Conservation (phyloP, 2,797 vertebrate genomes). For the Labeo calbasu region DNA sequence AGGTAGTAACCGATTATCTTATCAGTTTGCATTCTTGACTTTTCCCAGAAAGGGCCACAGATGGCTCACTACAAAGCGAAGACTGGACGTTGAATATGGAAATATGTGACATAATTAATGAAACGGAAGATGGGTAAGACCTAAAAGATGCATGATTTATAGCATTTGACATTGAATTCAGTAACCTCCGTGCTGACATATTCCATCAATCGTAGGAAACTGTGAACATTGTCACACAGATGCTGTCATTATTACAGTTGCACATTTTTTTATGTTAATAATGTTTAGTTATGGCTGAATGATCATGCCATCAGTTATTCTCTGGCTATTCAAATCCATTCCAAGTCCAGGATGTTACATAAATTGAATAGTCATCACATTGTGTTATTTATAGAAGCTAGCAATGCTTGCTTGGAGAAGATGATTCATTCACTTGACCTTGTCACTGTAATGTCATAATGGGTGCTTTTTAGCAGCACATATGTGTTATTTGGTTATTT, state of each 20-base stretch:
- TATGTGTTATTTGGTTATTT: slow-evolving; percentile 33
- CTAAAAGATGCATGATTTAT: background rate
- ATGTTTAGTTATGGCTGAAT: background rate
- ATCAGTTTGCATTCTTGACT: slow-evolving; percentile 14
- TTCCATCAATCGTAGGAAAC: background rate
- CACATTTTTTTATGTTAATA: background rate
- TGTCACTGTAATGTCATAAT: background rate
- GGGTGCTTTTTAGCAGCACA: background rate
- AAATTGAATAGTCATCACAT: background rate
- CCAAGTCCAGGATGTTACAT: background rate
- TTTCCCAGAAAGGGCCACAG: slow-evolving; percentile 91
- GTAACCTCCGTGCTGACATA: background rate
- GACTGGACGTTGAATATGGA: slow-evolving; percentile 99
- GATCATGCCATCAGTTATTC: background rate
- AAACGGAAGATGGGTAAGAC: slow-evolving; percentile 97
- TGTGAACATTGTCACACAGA: background rate
- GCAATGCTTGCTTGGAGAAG: background rate
- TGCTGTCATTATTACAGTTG: background rate
- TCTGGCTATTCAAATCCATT: background rate
- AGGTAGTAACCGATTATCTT: background rate
- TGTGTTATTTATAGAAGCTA: background rate
- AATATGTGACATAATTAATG: slow-evolving; percentile 99
- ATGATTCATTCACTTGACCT: background rate
- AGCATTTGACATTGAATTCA: background rate
- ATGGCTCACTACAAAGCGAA: slow-evolving; percentile 95